These are phyloP conservation scores for Drepana falcataria DNA, from an alignment of 2,888 invertebrate genomes.

Conservation along the genomic window DNA sequence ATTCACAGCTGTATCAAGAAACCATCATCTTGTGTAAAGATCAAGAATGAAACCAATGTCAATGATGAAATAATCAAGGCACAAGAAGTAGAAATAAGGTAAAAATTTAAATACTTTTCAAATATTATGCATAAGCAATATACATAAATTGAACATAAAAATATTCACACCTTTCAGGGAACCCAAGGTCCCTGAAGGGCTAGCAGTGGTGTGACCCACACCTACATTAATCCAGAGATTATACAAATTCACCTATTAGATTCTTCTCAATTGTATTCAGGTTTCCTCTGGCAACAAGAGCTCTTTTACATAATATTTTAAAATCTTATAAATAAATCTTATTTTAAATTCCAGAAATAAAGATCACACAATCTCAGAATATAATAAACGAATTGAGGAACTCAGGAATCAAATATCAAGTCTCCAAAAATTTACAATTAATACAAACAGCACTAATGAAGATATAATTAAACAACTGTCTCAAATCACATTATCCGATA, in stretches of 20 bases:
- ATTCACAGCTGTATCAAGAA: conserved; percentile 41
- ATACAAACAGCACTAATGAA: conserved; percentile 24
- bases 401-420: conserved; percentile 52
- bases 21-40: conserved; percentile 18
- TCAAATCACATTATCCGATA: conserved; percentile 14
- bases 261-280: background rate
- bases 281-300: no score
- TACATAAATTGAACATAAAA: no score
- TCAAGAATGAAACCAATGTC: conserved; percentile 26
- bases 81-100: conserved; percentile 72
- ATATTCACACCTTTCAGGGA: no score
- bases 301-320: no score
- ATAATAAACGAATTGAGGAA: conserved; percentile 66
- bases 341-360: conserved; percentile 52
- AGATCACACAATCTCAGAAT: conserved; percentile 62
- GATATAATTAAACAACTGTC: conserved; percentile 34
- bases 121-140: background rate
- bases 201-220: no score
- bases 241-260: background rate
- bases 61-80: conserved; percentile 57
- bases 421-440: conserved; percentile 40
- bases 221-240: background rate
- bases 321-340: no score
- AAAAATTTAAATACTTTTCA: conserved; percentile 7
- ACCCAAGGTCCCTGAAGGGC: no score